Percentiles rank a stretch among this genome's conserved stretches.
phyloP scores from a whole-genome alignment of 1,140 invertebrate genomes.

The Caenorhabditis brenneri region DNA sequence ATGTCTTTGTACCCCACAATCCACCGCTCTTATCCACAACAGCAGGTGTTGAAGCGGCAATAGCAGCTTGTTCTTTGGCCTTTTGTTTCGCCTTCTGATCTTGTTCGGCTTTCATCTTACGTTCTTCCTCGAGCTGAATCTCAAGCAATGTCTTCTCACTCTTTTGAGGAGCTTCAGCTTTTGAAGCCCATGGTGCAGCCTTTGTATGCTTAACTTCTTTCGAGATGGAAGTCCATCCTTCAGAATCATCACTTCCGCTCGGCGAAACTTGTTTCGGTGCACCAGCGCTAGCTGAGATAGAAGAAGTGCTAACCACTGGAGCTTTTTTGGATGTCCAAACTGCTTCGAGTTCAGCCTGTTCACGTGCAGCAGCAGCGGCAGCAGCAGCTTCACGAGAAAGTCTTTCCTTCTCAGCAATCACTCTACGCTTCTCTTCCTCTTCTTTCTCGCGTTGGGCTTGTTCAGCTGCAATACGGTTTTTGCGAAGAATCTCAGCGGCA shows the following conservation, averaged over 20 bases:
- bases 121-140: conserved; percentile 5
- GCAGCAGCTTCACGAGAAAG: not conserved
- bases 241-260: conserved; percentile 12
- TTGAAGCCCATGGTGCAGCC: conserved; percentile 7
- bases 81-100: not conserved
- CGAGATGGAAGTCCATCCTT: not conserved
- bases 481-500: not conserved
- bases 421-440: not conserved
- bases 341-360: not conserved
- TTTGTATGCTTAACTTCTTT: conserved; percentile 28
- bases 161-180: not conserved
- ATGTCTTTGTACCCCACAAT: conserved; percentile 4
- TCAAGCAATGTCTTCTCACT: conserved; percentile 24
- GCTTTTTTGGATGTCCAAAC: not conserved
- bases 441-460: not conserved
- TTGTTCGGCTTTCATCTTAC: not conserved
- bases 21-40: not conserved
- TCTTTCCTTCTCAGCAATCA: not conserved
- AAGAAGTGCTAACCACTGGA: not conserved
- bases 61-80: not conserved
- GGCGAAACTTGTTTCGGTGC: conserved; percentile 11
- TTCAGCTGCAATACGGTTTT: not conserved
- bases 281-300: not conserved
- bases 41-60: not conserved
- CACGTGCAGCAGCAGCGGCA: not conserved